Evolutionary conservation across 2,797 vertebrate genomes (phyloP).

Genomic region (Gephyroberyx darwinii): DNA sequence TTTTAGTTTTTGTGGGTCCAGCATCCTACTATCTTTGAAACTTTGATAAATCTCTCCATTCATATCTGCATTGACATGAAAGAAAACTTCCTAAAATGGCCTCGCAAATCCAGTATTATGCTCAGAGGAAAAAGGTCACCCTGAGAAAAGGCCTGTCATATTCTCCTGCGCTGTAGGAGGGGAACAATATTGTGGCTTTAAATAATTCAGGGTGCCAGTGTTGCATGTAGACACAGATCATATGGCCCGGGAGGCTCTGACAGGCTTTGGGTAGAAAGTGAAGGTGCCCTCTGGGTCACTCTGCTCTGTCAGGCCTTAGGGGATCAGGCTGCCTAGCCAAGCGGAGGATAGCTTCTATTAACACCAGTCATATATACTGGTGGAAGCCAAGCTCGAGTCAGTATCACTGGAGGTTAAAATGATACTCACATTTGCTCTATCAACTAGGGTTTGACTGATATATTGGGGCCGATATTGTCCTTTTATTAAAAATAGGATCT

Average conservation of each 20-base stretch:
- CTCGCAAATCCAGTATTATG: not conserved
- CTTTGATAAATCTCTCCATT: not conserved
- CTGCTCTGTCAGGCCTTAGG: not conserved
- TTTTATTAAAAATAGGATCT: too few relatives aligned
- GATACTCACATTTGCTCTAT: too few relatives aligned
- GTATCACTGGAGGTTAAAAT: too few relatives aligned
- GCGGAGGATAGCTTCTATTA: not conserved
- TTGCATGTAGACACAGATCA: conserved; percentile 32
- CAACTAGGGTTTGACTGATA: too few relatives aligned
- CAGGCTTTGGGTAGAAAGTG: conserved; percentile 34
- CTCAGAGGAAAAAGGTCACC: not conserved
- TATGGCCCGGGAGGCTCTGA: conserved; percentile 13
- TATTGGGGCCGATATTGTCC: too few relatives aligned
- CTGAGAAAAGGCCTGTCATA: conserved; percentile 14
- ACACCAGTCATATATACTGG: too few relatives aligned
- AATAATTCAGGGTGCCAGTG: conserved; percentile 48
- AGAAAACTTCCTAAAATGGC: not conserved
- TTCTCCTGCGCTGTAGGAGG: not conserved
- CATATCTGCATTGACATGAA: not conserved
- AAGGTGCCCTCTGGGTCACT: conserved; percentile 20
- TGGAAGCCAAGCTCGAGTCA: too few relatives aligned
- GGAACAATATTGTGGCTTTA: conserved; percentile 35
- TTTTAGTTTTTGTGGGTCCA: too few relatives aligned
- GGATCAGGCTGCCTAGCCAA: not conserved
- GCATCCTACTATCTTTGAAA: too few relatives aligned